Base-by-base conservation (phyloP, 2,888 invertebrate genomes). In the Agrochola circellaris region DNA sequence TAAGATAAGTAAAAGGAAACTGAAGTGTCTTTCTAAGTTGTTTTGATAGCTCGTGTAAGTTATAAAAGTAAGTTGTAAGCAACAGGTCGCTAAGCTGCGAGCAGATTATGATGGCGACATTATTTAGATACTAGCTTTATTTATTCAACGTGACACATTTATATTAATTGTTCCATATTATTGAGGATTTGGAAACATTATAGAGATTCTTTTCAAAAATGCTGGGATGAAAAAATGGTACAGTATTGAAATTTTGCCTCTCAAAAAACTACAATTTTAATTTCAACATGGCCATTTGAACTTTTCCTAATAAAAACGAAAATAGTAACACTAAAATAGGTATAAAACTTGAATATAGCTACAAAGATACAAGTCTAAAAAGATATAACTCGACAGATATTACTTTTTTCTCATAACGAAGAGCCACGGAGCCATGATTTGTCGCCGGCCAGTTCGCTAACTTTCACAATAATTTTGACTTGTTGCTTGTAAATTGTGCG, bases 401-500 rank as follows among this genome's bases (percentile, higher is more conserved):
- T 83, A 83, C 86, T 77, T 82, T 83, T 83, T 84, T 86, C 67
- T 83, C 69, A 70, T 78, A 72, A 73, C 74, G 65, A 73, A 78
- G 56, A 51, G 65, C 58, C 75, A 54, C 69, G n/a, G n/a, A 62
- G 42, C 45, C 77, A n/a, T 77, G 77, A 83, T 83, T 84, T 73
- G 78, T 86, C 72, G 69, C 61, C 58, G 73, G 69, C 75, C 73
- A 81, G 65, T 77, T 80, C 38, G 61, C 75, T 56, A 78, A 76
- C 84, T 84, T 73, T 38, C 73, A 64, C 76, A 79, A 85, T 80
- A 56, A 88, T 85, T 81, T 71, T 72, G 75, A 87, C 89, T 89
- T 88, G 86, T 88, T 88, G 89, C 89, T 79, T 80, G 69, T 82
- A 78, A 79, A 78, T 79, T 74, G 42, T 78, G 75, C 70, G 58